Evolutionary conservation across 2,888 invertebrate species (phyloP).

Genomic region (Cylindroiulus punctatus): DNA sequence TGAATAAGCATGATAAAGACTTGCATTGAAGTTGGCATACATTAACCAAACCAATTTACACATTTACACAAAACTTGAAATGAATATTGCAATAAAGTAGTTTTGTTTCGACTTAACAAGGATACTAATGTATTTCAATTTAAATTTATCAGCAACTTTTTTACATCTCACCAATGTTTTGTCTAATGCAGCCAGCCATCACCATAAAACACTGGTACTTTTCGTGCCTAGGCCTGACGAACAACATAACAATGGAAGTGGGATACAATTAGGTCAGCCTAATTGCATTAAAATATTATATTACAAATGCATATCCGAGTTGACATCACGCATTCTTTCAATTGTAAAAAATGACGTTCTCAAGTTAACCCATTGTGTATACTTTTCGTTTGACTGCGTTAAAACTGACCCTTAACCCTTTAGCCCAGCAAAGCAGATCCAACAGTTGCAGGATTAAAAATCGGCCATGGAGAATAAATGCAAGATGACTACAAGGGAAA

Average conservation of each 20-base stretch:
- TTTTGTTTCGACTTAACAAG: neutral
- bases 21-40: neutral
- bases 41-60: neutral
- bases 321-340: conserved; percentile 30
- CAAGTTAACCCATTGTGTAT: conserved; percentile 1
- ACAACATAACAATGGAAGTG: neutral
- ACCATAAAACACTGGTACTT: neutral
- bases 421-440: no score
- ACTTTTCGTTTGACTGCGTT: neutral
- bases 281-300: conserved; percentile 1
- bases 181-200: neutral
- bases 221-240: neutral
- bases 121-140: neutral
- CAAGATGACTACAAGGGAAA: no score
- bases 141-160: neutral
- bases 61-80: neutral
- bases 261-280: conserved; percentile 13
- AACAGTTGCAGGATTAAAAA: no score
- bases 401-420: neutral
- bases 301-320: neutral
- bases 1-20: neutral
- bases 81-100: neutral
- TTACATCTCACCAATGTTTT: neutral
- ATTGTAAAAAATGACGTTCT: conserved; percentile 19
- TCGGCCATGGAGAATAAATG: no score